Evolutionary conservation across 2,113 vertebrate genomes (phyloP), one percentile per base, ranked within the genome.

Genomic region (Morone saxatilis): DNA sequence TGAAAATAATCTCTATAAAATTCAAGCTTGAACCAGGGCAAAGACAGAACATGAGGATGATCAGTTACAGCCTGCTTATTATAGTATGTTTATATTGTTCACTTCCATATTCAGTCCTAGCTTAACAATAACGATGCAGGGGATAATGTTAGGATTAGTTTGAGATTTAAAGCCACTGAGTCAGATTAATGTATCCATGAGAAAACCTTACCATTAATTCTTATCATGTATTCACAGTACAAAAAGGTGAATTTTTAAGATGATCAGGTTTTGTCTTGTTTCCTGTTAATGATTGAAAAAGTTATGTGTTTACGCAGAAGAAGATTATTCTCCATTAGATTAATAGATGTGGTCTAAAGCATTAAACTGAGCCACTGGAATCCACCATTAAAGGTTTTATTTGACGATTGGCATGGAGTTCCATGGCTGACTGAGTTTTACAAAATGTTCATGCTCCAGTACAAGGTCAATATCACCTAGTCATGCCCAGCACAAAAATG

Each of bases 361-460:
- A 31, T 84, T 7, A 3, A 60, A 14, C 63, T 41, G 56, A 70
- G 45, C 17, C 4, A 14, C 2, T 22, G 22, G 41, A 57, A 71
- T 66, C 12, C 1, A 12, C 20, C n/a, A 12, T 80, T 68, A 72
- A 60, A 40, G 38, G 12, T 71, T 75, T 56, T 71, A 75, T 38
- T 80, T 36, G 69, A 67, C 17, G 31, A 14, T 12, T 62, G 20
- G 48, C 47, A 67, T 54, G 14, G 43, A 85, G 12, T 45, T 76
- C 41, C 53, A 72, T 31, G 10, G 47, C 50, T 50, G n/a, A 72
- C 11, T 62, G 78, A 48, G 10, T 72, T 81, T 70, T 48, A 57
- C 70, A 20, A 71, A 78, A 63, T 71, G 67, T 80, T 65, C 59
- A 40, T n/a, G 61, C 54, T 84, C 54, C 45, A 51, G 67, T 43